Conservation (phyloP, 2,888 invertebrate genomes). For the Hermaeophaga mercurialis region DNA sequence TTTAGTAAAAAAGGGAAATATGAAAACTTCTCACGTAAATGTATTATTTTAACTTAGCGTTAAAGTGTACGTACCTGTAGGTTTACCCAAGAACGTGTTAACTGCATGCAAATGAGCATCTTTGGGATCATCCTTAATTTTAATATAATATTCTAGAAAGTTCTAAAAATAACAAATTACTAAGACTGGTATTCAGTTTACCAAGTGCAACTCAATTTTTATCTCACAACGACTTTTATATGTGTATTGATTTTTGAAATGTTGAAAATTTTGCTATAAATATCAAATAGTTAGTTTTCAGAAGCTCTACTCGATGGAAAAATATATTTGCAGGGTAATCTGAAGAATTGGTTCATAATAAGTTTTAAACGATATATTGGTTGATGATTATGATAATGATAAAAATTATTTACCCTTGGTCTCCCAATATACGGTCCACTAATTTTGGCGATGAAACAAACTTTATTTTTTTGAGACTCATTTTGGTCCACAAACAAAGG, state of each 20-base stretch:
- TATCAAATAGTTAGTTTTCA: too few species aligned
- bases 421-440: conserved; percentile 60
- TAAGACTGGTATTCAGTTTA: conserved; percentile 2
- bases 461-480: conserved; percentile 58
- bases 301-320: too few species aligned
- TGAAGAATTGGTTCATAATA: too few species aligned
- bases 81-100: conserved; percentile 66
- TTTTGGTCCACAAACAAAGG: conserved; percentile 77
- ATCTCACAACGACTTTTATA: too few species aligned
- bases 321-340: too few species aligned
- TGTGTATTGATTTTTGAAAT: too few species aligned
- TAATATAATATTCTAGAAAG: conserved; percentile 65
- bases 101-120: conserved; percentile 70
- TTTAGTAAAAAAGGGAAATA: too few species aligned
- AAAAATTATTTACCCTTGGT: conserved; percentile 36
- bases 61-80: conserved; percentile 55
- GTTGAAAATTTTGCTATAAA: too few species aligned
- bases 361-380: too few species aligned
- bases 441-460: conserved; percentile 66
- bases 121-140: conserved; percentile 65
- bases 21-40: neutral
- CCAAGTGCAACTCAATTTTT: too few species aligned
- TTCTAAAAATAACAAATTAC: conserved; percentile 30
- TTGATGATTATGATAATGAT: too few species aligned
- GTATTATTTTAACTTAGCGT: too few species aligned